Percentiles rank a stretch among this genome's conserved stretches.
These are phyloP conservation scores for Oceanodroma leucorhoa DNA, from an alignment of 2,797 vertebrate genomes.

Conservation along the genomic window DNA sequence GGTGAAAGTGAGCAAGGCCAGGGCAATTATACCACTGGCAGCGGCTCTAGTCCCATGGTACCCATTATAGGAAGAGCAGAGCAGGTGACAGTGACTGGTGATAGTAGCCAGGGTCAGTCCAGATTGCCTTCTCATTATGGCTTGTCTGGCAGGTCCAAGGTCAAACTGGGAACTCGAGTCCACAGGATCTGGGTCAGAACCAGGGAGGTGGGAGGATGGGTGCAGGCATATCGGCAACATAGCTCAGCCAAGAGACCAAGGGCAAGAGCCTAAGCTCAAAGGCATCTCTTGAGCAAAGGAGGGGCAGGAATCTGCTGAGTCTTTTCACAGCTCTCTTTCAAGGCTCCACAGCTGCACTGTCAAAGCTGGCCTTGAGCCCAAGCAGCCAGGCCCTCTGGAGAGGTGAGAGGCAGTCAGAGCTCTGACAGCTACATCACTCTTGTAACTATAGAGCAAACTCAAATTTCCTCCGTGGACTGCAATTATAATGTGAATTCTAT, in stretches of 20 bases:
- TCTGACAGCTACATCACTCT: not conserved
- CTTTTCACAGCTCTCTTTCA: not conserved
- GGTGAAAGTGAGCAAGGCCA: not conserved
- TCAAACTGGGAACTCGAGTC: not conserved
- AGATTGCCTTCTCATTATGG: not conserved
- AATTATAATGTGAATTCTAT: not conserved
- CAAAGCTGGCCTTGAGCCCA: not conserved
- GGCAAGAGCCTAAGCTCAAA: not conserved
- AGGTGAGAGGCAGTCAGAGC: not conserved
- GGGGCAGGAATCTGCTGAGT: not conserved
- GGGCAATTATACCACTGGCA: not conserved
- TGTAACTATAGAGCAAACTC: not conserved
- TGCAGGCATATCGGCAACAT: not conserved
- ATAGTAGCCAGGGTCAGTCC: not conserved
- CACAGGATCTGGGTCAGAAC: not conserved
- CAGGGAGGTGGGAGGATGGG: not conserved
- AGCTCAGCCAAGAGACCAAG: not conserved
- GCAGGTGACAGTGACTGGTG: not conserved
- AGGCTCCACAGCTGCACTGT: not conserved
- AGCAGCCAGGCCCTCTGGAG: not conserved
- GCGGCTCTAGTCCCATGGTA: fast-evolving
- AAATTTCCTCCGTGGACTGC: not conserved
- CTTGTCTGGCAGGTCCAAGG: not conserved
- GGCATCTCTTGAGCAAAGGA: not conserved
- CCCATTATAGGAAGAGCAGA: not conserved